Evolutionary conservation across 2,888 invertebrate genomes (phyloP).

Genomic region (Ormyrus labotus): DNA sequence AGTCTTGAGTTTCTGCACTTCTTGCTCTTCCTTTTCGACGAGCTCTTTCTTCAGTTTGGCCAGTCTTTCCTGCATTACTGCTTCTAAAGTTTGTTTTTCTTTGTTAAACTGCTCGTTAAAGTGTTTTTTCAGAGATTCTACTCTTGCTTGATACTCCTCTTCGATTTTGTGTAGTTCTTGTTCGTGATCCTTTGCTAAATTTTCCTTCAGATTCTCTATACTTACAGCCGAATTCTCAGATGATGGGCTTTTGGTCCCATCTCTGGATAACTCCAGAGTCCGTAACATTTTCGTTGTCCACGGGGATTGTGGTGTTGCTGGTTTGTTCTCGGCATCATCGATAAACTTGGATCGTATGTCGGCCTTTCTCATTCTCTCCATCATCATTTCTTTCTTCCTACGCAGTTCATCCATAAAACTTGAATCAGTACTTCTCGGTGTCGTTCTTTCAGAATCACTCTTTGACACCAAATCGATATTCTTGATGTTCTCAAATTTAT

Average conservation of each 20-base stretch:
- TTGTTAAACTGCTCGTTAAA: slow-evolving; percentile 74
- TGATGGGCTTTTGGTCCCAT: slow-evolving; percentile 18
- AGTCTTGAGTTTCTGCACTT: slow-evolving; percentile 66
- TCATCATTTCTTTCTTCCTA: slow-evolving; percentile 64
- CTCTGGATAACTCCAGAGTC: slow-evolving; percentile 29
- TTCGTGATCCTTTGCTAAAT: slow-evolving; percentile 72
- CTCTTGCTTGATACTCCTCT: slow-evolving; percentile 78
- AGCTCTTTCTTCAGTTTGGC: slow-evolving; percentile 76
- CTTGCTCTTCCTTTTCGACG: slow-evolving; percentile 73
- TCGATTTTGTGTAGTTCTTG: slow-evolving; percentile 76
- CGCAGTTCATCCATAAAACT: slow-evolving; percentile 64
- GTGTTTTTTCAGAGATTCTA: slow-evolving; percentile 72
- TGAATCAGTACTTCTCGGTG: slow-evolving; percentile 58
- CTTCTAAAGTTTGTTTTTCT: slow-evolving; percentile 76
- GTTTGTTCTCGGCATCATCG: slow-evolving; percentile 1
- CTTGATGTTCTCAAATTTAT: slow-evolving; percentile 67
- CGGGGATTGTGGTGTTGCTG: background rate
- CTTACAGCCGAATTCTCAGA: slow-evolving; percentile 76
- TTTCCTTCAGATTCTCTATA: slow-evolving; percentile 72
- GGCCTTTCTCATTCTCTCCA: slow-evolving; percentile 64
- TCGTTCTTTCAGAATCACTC: slow-evolving; percentile 67
- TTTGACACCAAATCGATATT: slow-evolving; percentile 70
- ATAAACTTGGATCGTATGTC: slow-evolving; percentile 32
- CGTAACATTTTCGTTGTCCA: slow-evolving; percentile 45
- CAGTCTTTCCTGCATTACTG: slow-evolving; percentile 75